A percentile compares a stretch with the other conserved stretches of the same genome.
phyloP scores from a whole-genome alignment of 2,888 invertebrate genomes.

The Pachymerium ferrugineum region DNA sequence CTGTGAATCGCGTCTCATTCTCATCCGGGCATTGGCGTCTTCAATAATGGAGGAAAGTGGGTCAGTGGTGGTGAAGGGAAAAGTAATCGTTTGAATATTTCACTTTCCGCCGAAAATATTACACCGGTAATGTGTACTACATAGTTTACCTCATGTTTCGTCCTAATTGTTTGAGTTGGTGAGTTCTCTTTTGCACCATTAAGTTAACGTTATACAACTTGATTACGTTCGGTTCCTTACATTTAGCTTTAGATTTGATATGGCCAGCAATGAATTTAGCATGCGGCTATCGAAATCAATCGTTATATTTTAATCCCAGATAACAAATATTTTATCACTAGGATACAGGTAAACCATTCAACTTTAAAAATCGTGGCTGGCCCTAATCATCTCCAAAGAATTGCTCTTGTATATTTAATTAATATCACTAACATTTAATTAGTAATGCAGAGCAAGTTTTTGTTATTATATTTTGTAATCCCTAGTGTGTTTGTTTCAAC shows the following conservation, averaged over 20 bases:
- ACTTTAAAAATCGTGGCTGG: too few relatives aligned
- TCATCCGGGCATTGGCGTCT: constrained; percentile 30
- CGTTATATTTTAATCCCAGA: too few relatives aligned
- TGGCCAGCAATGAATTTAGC: background rate
- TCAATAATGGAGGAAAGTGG: constrained; percentile 31
- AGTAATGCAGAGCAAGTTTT: background rate
- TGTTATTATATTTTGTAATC: background rate
- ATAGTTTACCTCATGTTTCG: background rate
- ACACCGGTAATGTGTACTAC: background rate
- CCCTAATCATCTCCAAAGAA: too few relatives aligned
- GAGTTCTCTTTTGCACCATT: background rate
- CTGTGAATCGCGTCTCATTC: background rate
- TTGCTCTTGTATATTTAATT: background rate
- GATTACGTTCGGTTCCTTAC: background rate
- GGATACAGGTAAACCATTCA: too few relatives aligned
- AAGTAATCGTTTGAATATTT: constrained; percentile 13
- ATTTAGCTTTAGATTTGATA: background rate
- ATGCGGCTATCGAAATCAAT: background rate
- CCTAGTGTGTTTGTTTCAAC: too few relatives aligned
- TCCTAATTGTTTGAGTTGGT: background rate
- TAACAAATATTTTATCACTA: too few relatives aligned
- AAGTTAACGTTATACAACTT: background rate
- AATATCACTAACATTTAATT: background rate
- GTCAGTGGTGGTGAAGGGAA: constrained; percentile 24
- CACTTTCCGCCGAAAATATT: background rate